Base-by-base conservation (phyloP, 2,888 invertebrate species). In the Mystacides longicornis region DNA sequence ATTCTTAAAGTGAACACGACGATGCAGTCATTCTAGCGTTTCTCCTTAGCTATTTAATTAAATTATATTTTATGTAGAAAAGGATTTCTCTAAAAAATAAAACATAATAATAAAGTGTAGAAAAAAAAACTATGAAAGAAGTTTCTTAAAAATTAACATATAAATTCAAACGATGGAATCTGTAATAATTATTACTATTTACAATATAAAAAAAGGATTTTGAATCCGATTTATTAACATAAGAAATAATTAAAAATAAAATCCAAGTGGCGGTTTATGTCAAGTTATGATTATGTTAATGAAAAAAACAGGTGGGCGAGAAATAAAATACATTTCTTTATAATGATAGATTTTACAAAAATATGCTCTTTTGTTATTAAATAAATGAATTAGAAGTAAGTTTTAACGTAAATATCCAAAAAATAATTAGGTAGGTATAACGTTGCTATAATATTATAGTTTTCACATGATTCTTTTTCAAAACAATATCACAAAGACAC, bases 171-270 rank as follows among this genome's bases (percentile, higher is more conserved):
- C 7, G 11, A 37, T 37, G 37, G 16, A 37, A 37, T 14, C 16
- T 37, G 16, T 37, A 37, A 27, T 37, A 37, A 37, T 37, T 7
- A n/a, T n/a, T 7, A 14, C 3, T 37, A 37, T 14, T n/a, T 37
- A 37, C 37, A 37, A 37, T 14, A 37, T 16, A 37, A 37, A 37
- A 37, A 37, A 37, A 37, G 37, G 37, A 37, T 37, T 37, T 37
- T 37, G 37, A 37, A 37, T 16, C 37, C 37, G 16, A 27, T n/a
- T 27, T 7, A 27, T 37, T n/a, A 37, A 14, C 37, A n/a, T 37
- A 37, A 7, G 16, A 37, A 7, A 14, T n/a, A 37, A 37, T n/a
- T 37, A 37, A n/a, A 37, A 37, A 4, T 7, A 37, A 37, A 37
- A 14, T n/a, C 14, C 14, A 27, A 27, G 16, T 37, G 4, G 16